Base-by-base conservation (phyloP, 2,113 vertebrate species). In the Neodon shergylaensis region DNA sequence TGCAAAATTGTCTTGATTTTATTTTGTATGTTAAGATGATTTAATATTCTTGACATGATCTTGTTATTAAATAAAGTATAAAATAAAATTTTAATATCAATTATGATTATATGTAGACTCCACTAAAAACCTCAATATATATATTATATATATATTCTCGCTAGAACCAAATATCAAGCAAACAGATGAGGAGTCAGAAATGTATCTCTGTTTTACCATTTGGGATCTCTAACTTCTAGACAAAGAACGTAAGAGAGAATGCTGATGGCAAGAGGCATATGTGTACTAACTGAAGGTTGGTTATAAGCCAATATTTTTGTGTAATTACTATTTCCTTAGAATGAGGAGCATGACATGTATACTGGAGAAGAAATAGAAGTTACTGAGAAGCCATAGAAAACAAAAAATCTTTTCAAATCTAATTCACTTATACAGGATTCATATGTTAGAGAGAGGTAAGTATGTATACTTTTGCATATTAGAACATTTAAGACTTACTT, bases 51-150 rank as follows among this genome's bases (percentile, higher is more conserved):
- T 10, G 19, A 11, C 14, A 77, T 63, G 63, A 42, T 21, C 72
- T 36, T 95, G 5, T 92, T 90, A 97, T 74, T 79, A 93, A 31
- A 76, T 86, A 89, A 84, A 33, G 17, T 76, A n/a, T 65, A 83
- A 7, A 89, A 90, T 52, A 63, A 4, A 21, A 88, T 85, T 85
- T 76, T 42, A 89, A 26, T 36, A 21, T 47, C 36, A 44, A 0
- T 52, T 47, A 72, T 31, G 52, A 78, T 94, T 94, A 52, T 88
- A 84, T 81, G 52, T 66, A 92, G 42, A 26, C 92, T 6, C 17
- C n/a, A 61, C 26, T 76, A 14, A 88, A 77, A 94, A 95, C 88
- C 16, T 0, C 17, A 31, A 22, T 28, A 93, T 7, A 92, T 11
- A 70, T 36, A 26, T 28, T 11, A 70, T 36, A 26, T 28, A 93